Percentiles rank a stretch among this genome's conserved stretches.
phyloP scores from a whole-genome alignment of 2,797 vertebrate species.

The Naso thynnoides region DNA sequence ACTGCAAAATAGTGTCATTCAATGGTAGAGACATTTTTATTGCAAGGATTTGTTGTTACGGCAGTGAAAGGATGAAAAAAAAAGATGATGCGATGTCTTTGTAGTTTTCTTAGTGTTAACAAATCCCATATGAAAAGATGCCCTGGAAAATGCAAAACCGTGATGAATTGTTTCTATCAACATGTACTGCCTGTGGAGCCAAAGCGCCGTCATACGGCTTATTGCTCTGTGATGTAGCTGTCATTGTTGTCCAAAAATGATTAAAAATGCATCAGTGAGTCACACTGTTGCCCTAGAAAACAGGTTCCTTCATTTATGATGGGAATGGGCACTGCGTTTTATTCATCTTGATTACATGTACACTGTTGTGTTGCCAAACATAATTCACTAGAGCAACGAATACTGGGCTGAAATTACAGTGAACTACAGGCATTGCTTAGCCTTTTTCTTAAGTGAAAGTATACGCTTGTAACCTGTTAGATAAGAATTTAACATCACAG shows the following conservation, averaged over 20 bases:
- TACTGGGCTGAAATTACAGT: too few species aligned
- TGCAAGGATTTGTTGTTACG: background rate
- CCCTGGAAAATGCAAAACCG: too few species aligned
- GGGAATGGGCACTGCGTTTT: background rate
- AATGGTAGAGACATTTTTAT: background rate
- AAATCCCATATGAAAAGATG: background rate
- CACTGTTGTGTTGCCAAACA: too few species aligned
- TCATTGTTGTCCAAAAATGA: background rate
- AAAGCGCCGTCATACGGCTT: too few species aligned
- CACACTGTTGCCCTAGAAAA: background rate
- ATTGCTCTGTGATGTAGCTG: too few species aligned
- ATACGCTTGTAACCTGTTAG: background rate
- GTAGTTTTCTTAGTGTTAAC: background rate
- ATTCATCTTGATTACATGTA: background rate
- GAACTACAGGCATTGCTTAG: background rate
- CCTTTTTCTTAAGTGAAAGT: background rate
- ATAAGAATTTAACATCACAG: background rate
- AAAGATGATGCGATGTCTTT: too few species aligned
- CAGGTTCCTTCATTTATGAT: background rate
- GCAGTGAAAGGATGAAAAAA: background rate
- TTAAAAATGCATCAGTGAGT: background rate
- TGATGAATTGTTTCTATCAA: too few species aligned
- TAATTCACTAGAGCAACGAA: background rate
- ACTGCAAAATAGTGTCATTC: background rate
- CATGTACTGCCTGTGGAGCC: too few species aligned